Evolutionary conservation across 2,797 vertebrate species (phyloP).

Genomic region (Neosilurus mollespiculum): DNA sequence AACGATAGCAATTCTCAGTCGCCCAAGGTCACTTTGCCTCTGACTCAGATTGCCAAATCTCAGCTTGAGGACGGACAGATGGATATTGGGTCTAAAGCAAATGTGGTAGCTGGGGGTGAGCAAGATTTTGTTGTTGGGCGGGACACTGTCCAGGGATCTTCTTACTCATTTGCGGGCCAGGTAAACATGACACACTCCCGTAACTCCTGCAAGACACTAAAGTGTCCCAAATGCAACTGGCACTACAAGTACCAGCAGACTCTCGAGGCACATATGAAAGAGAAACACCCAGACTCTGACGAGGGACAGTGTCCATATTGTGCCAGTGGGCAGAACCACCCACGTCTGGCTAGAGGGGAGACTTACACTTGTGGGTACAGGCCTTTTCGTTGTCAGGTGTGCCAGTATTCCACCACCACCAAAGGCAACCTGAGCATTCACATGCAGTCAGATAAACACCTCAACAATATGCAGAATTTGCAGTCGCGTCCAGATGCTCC

Average conservation of each 20-base stretch:
- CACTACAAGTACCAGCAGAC: slow-evolving; percentile 99
- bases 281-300: slow-evolving; percentile 95
- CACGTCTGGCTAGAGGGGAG: slow-evolving; percentile 93
- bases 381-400: slow-evolving; percentile 99
- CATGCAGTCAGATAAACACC: slow-evolving; percentile 99
- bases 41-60: slow-evolving; percentile 30
- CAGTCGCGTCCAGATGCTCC: slow-evolving; percentile 68
- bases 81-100: slow-evolving; percentile 43
- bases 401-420: slow-evolving; percentile 98
- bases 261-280: slow-evolving; percentile 98
- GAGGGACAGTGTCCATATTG: slow-evolving; percentile 90
- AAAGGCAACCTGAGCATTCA: slow-evolving; percentile 99
- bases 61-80: slow-evolving; percentile 38
- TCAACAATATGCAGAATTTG: slow-evolving; percentile 96
- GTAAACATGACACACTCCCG: slow-evolving; percentile 98
- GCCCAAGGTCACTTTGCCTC: slow-evolving; percentile 59
- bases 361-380: slow-evolving; percentile 99
- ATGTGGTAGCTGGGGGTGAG: slow-evolving; percentile 36
- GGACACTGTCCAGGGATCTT: slow-evolving; percentile 82
- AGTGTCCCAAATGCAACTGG: slow-evolving; percentile 99
- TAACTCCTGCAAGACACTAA: slow-evolving; percentile 98
- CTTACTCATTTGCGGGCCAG: slow-evolving; percentile 82
- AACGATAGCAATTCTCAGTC: slow-evolving; percentile 40
- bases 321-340: slow-evolving; percentile 93
- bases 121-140: slow-evolving; percentile 62